These are phyloP conservation scores for Monochamus saltuarius DNA, from an alignment of 1,140 invertebrate genomes.

Conservation along the genomic window DNA sequence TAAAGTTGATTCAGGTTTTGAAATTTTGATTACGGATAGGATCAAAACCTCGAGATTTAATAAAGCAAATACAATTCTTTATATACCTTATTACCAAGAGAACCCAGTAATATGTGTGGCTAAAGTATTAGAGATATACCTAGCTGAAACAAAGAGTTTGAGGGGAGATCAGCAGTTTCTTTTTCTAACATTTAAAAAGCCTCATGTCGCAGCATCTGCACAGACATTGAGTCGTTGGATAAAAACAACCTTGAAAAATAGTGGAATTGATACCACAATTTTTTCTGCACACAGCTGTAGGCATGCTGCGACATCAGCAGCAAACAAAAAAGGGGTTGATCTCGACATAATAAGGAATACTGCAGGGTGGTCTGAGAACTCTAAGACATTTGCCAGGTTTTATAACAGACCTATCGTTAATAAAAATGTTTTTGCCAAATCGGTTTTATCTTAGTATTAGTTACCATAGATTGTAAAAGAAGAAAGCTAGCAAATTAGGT, in stretches of 20 bases:
- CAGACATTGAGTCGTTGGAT: slow-evolving; percentile 39
- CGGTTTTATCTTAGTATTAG: no score
- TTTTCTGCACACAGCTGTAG: slow-evolving; percentile 36
- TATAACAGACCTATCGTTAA: slow-evolving; percentile 32
- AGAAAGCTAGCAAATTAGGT: no score
- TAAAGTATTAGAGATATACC: no score
- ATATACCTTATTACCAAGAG: no score
- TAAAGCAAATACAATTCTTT: no score
- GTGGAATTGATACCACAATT: slow-evolving; percentile 16
- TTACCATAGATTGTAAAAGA: no score
- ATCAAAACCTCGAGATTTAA: no score
- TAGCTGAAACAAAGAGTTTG: no score
- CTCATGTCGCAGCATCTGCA: slow-evolving; percentile 26
- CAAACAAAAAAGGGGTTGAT: slow-evolving; percentile 23
- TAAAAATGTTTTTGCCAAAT: no score
- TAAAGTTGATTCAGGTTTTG: no score
- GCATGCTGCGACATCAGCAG: slow-evolving; percentile 35
- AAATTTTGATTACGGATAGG: no score
- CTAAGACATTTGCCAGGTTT: slow-evolving; percentile 38
- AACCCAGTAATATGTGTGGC: no score
- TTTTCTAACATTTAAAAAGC: slow-evolving; percentile 35
- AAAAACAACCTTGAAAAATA: slow-evolving; percentile 27
- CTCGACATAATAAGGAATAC: slow-evolving; percentile 34
- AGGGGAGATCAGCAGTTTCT: slow-evolving; percentile 5
- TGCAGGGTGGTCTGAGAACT: slow-evolving; percentile 38